phyloP scores from a whole-genome alignment of 2,797 vertebrate genomes.

The Sebastolobus altivelis region DNA sequence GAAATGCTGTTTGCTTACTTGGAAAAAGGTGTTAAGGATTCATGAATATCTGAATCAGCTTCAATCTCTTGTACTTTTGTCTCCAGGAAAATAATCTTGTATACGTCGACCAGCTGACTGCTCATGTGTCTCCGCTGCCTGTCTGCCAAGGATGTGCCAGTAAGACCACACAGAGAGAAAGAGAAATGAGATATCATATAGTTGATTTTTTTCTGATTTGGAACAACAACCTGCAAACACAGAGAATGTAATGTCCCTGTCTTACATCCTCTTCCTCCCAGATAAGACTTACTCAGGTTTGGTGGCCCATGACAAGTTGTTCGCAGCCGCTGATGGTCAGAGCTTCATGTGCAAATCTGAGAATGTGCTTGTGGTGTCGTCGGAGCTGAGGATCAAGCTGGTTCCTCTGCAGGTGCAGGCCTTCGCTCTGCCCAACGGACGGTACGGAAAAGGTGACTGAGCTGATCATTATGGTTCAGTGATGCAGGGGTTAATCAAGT shows the following conservation, averaged over 20 bases:
- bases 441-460: conserved; percentile 87
- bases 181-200: accelerated
- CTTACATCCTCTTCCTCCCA: conserved; percentile 54
- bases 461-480: not conserved
- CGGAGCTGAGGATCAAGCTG: conserved; percentile 82
- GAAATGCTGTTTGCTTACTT: not conserved
- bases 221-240: not conserved
- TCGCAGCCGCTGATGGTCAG: conserved; percentile 75
- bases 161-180: conserved; percentile 43
- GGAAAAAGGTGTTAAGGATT: not conserved
- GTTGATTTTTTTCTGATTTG: not conserved
- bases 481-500: not conserved
- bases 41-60: not conserved
- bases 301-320: conserved; percentile 75
- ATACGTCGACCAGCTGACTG: conserved; percentile 80
- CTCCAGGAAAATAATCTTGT: conserved; percentile 76
- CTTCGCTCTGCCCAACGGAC: conserved; percentile 80
- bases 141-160: conserved; percentile 80
- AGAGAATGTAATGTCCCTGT: not conserved
- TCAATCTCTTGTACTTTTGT: not conserved
- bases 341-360: conserved; percentile 89
- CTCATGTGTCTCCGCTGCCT: conserved; percentile 73
- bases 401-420: conserved; percentile 88
- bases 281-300: conserved; percentile 78
- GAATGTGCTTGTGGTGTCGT: conserved; percentile 76